Conservation (phyloP, 2,113 vertebrate species). For the Actenoides hombroni region DNA sequence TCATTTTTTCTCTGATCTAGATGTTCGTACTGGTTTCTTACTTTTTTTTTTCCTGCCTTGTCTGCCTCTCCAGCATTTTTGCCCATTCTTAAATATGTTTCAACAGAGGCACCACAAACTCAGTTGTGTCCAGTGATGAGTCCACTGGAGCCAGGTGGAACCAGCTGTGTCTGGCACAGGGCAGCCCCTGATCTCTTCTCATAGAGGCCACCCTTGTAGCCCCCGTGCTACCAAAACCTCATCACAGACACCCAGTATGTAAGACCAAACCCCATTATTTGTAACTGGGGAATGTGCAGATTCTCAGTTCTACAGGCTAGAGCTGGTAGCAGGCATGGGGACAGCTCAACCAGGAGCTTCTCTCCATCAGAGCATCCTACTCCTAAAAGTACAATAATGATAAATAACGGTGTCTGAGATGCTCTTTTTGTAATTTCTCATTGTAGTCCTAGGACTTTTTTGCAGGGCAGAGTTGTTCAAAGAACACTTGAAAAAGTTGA, state of each 20-base stretch:
- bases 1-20: not conserved
- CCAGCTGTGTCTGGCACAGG: rapidly evolving
- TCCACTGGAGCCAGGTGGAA: not conserved
- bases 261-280: not conserved
- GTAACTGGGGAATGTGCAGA: not conserved
- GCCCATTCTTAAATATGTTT: not conserved
- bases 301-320: not conserved
- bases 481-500: not conserved
- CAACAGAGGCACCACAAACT: not conserved
- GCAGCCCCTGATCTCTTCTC: not conserved
- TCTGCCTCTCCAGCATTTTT: not conserved
- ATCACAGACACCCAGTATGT: not conserved
- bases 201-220: not conserved
- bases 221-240: not conserved
- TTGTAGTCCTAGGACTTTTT: not conserved
- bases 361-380: not conserved
- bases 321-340: not conserved
- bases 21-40: not conserved
- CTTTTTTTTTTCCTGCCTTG: rapidly evolving
- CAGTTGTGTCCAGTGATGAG: not conserved
- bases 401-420: not conserved
- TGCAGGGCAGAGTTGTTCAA: not conserved
- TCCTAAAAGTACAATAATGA: not conserved
- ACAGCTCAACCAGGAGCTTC: not conserved
- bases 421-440: not conserved